Conservation (phyloP, 1,140 invertebrate species). For the Monomorium pharaonis region DNA sequence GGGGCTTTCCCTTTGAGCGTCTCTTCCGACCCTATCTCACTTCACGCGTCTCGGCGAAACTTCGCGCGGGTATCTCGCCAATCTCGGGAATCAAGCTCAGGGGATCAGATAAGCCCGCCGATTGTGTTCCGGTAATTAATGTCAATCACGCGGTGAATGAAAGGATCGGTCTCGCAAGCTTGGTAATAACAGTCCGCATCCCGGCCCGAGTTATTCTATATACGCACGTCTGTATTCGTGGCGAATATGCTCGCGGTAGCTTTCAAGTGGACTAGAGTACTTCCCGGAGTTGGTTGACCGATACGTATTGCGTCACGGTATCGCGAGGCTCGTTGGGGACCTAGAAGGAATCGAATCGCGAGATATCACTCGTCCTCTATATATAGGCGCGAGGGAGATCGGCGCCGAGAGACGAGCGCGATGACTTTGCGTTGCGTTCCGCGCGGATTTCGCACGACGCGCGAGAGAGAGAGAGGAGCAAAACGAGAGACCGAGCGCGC, state of each 20-base stretch:
- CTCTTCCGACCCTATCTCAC: slow-evolving; percentile 1
- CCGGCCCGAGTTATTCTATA: background rate
- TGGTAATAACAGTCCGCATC: background rate
- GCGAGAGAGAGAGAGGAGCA: background rate
- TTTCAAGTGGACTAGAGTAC: background rate
- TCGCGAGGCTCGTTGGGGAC: no score
- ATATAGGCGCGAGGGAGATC: slow-evolving; percentile 46
- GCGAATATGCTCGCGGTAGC: background rate
- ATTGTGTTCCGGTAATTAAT: slow-evolving; percentile 59
- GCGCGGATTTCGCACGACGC: slow-evolving; percentile 33
- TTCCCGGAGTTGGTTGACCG: background rate
- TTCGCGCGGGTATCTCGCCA: slow-evolving; percentile 17
- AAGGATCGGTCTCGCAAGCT: slow-evolving; percentile 7
- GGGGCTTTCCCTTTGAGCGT: slow-evolving; percentile 30
- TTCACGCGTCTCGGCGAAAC: slow-evolving; percentile 25
- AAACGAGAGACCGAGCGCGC: background rate
- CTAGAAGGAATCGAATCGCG: background rate
- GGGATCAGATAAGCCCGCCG: slow-evolving; percentile 44
- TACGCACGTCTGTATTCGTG: background rate
- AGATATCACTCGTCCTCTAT: slow-evolving; percentile 48
- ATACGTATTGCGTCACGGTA: background rate
- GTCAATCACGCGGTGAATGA: slow-evolving; percentile 47
- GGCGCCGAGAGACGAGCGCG: background rate
- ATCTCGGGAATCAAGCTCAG: slow-evolving; percentile 7
- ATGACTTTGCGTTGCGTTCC: slow-evolving; percentile 17